These are phyloP conservation scores for Agelas oroides DNA, from an alignment of 37 sponge, comb jelly and placozoan genomes.

Conservation along the genomic window DNA sequence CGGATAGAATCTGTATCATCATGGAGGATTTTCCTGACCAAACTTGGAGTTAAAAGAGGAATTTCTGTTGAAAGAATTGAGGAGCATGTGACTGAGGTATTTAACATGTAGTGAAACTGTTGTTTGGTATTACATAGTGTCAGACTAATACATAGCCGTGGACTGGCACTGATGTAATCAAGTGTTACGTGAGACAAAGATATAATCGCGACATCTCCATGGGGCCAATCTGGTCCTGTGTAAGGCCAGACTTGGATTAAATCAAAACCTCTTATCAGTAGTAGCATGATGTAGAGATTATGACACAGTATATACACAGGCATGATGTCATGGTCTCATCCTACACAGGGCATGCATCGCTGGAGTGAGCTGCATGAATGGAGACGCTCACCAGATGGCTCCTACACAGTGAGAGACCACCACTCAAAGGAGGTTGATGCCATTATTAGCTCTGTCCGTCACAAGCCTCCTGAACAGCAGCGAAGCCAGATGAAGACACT, in stretches of 20 bases:
- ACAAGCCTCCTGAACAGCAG: background rate
- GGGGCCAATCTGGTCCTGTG: no score
- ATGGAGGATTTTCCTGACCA: constrained; percentile 38
- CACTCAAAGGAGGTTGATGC: constrained; percentile 27
- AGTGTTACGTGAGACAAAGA: no score
- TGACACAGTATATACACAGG: background rate
- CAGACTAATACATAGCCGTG: no score
- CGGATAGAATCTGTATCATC: background rate
- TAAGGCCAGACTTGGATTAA: no score
- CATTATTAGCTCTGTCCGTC: constrained; percentile 15
- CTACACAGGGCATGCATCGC: constrained; percentile 4
- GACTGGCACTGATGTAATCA: no score
- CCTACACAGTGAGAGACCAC: constrained; percentile 42
- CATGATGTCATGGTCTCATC: background rate
- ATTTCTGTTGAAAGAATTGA: constrained; percentile 33
- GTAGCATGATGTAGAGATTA: no score
- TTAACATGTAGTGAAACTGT: no score
- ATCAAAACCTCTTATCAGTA: no score
- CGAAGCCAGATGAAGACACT: constrained; percentile 36
- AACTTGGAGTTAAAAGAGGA: constrained; percentile 43
- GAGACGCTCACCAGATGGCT: constrained; percentile 38
- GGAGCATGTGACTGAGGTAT: no score
- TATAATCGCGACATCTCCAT: no score
- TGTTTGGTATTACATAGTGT: background rate
- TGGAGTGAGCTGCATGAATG: constrained; percentile 26